Percentiles rank a stretch among this genome's conserved stretches.
phyloP scores from a whole-genome alignment of 2,797 vertebrate genomes.

The Aythya fuligula region DNA sequence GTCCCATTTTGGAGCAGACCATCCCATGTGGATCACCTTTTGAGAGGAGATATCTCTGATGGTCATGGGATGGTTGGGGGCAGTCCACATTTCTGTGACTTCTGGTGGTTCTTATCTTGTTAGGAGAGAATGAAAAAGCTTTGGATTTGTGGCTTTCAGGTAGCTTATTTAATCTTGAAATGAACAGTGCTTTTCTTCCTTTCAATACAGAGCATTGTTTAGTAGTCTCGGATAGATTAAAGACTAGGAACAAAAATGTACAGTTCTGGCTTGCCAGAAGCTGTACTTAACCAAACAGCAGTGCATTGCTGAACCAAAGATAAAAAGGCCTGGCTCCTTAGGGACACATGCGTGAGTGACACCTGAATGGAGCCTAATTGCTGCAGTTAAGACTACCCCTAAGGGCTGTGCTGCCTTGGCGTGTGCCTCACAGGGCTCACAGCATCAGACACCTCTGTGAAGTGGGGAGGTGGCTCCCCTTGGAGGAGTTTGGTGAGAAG shows the following conservation, averaged over 20 bases:
- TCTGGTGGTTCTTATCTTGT: background rate
- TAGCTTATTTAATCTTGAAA: constrained; percentile 1
- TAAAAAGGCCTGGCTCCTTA: background rate
- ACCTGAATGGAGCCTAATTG: background rate
- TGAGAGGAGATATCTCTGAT: background rate
- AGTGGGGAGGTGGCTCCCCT: background rate
- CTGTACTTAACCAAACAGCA: background rate
- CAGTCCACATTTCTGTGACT: background rate
- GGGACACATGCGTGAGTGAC: background rate
- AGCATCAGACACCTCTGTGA: background rate
- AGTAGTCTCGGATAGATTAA: background rate
- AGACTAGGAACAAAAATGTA: background rate
- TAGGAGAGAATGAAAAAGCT: background rate
- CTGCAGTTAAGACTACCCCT: background rate
- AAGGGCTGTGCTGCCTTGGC: background rate
- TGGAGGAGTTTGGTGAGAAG: background rate
- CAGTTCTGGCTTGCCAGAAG: background rate
- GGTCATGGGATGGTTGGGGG: background rate
- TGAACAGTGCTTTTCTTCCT: background rate
- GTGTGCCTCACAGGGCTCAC: background rate
- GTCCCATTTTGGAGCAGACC: background rate
- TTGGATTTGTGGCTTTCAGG: background rate
- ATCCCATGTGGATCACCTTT: background rate
- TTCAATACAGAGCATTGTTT: background rate
- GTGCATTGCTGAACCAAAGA: background rate